phyloP scores from a whole-genome alignment of 2,888 invertebrate genomes.

The Salpingus planirostris region DNA sequence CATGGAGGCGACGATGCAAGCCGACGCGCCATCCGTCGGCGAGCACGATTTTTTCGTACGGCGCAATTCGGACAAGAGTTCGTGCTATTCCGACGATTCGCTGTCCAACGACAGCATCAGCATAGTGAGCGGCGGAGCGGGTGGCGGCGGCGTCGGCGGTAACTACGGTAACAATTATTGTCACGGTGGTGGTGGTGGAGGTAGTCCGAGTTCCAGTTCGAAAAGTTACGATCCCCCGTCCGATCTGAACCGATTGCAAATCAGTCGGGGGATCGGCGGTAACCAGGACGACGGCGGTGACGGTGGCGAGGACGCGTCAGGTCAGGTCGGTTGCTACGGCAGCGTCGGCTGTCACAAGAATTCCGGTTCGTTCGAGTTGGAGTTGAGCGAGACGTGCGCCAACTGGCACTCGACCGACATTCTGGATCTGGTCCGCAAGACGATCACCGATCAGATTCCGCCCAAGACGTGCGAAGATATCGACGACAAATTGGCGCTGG shows the following conservation, averaged over 20 bases:
- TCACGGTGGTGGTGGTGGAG: too few species aligned
- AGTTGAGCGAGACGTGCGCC: constrained; percentile 67
- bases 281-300: too few species aligned
- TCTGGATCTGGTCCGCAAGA: constrained; percentile 68
- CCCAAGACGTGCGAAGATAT: constrained; percentile 50
- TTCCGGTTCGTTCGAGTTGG: constrained; percentile 56
- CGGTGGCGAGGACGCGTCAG: too few species aligned
- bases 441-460: constrained; percentile 69
- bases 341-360: constrained; percentile 29
- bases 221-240: constrained; percentile 36
- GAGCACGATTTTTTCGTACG: constrained; percentile 44
- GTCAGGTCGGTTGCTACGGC: too few species aligned
- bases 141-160: too few species aligned
- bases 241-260: constrained; percentile 34
- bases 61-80: constrained; percentile 58
- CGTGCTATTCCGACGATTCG: constrained; percentile 65
- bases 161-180: too few species aligned
- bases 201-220: constrained; percentile 40
- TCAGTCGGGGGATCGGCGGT: constrained; percentile 35
- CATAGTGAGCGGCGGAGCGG: too few species aligned
- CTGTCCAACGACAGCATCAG: constrained; percentile 55
- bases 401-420: constrained; percentile 72
- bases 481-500: constrained; percentile 35
- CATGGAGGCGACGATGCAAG: constrained; percentile 32
- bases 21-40: too few species aligned